Base-by-base conservation (phyloP, 1,140 invertebrate genomes). In the Kradibia gibbosae region DNA sequence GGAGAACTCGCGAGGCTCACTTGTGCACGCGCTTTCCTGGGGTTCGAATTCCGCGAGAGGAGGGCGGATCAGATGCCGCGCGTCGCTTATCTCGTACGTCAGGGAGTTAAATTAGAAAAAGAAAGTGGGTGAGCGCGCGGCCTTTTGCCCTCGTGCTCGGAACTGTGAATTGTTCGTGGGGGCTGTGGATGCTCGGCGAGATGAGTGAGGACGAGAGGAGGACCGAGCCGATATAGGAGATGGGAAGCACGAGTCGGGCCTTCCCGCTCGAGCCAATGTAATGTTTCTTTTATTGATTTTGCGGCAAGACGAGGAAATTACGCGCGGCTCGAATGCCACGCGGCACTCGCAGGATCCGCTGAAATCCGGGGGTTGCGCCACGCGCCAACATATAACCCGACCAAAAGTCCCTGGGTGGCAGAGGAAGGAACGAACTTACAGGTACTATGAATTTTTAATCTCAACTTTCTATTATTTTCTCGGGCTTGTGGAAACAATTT, bases 231-330 rank as follows among this genome's bases (percentile, higher is more conserved):
- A 28, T 15, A 15, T 20, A 67, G 80, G 55, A 53, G 28, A 73
- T 3, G 39, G 48, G 15, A 28, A 71, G 31, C 25, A 45, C 48
- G 48, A 77, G 50, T 82, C 83, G 84, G 84, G 83, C 79, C 88
- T 86, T 88, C 86, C 87, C 86, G 89, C 87, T 50, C 55, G 74
- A 88, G 88, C 87, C 90, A 86, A 91, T 91, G 88, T 91, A 91
- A 91, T 91, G 90, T 91, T 91, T 91, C 90, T 91, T 90, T 91
- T 91, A 91, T 91, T 91, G 90, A 91, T 91, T 91, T 91, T 90
- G 89, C 86, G 90, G 89, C 88, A 87, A 86, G 85, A 87, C 86
- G 88, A 87, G 86, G 86, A 89, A 90, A 91, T 91, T 91, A 91
- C 88, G 88, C 85, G 84, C 81, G 81, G 81, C 82, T 81, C 80